Evolutionary conservation across 2,797 vertebrate genomes (phyloP), one percentile per base, ranked within the genome.

Genomic region (Liparis tanakae): DNA sequence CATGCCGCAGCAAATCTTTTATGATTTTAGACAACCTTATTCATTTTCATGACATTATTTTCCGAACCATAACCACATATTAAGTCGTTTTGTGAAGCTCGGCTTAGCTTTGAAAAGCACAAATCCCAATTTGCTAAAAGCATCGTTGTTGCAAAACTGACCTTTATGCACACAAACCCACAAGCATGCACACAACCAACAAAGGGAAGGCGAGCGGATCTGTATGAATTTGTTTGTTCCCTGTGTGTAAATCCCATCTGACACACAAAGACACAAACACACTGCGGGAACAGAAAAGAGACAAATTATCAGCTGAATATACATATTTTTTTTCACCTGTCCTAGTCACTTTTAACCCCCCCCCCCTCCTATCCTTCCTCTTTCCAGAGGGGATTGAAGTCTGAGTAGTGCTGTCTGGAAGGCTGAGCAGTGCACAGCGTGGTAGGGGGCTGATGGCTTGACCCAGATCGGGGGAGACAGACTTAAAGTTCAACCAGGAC

Each of bases 391-490:
- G 87, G 74, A 78, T 53, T 75, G 41, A 18, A 67, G 66, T 60
- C 63, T 39, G 62, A 51, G 63, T 5, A 12, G 70, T 8, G 68
- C 10, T 7, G 60, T 84, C 67, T 86, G 76, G 85, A 84, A 88
- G 76, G 73, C 76, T 63, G 70, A 58, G 22, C 20, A 20, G 65
- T 39, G 59, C 69, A 66, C 70, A 72, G 70, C 62, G 0, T 50
- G 25, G 80, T 17, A 62, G 80, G 86, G 56, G 78, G 59, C 36
- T 81, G 74, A 86, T 82, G 78, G 71, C 59, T 46, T 88, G 89
- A 89, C 87, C 86, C 80, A 92, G 78, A 89, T 89, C 67, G 12
- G 57, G 36, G 20, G 22, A 81, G 68, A 74, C 74, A 77, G 78
- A 79, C 56, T 81, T 59, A 80, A 86, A 79, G 72, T 88, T 85